Evolutionary conservation across 1,140 invertebrate genomes (phyloP), one percentile per base, ranked within the genome.

Genomic region (Trinorchestia longiramus): DNA sequence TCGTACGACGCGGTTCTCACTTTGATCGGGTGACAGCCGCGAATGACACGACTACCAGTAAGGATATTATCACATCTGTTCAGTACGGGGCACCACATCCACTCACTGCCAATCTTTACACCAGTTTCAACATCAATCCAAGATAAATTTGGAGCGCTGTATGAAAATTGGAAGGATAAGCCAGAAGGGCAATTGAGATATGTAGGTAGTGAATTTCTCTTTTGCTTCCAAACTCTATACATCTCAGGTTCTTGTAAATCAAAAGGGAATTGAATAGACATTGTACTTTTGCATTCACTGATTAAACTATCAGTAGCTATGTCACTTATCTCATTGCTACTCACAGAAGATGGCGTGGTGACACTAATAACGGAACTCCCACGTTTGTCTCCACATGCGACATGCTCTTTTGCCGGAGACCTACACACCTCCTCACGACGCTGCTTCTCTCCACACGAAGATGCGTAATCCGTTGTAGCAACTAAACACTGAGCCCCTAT

Each of bases 61-160:
- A 94, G 36, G 88, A 90, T 28, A 45, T 47, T 47, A 94, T 44
- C 92, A 94, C 19, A 94, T 94, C 44, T 94, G 92, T 44, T 94
- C 40, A 94, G 43, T 3, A 47, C 43, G 44, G 44, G 3, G 17
- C 92, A 45, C 92, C 92, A 94, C 43, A 94, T 90, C 15, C 62
- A 77, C 62, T 77, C 62, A 36, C 62, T 77, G 62, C 28, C 62
- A 23, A 77, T 36, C 28, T 3, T 77, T 1, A 28, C 3, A 28
- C 36, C 43, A 42, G n/a, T 11, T 42, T 90, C 88, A 90, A 1
- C 36, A 42, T 42, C 88, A 90, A 42, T 90, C 28, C 1, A 77
- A 77, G 62, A 77, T 77, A 77, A 77, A 77, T 77, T 36, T 23
- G 62, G 62, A 77, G 62, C 62, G 28, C 62, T 77, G 15, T 36